Conservation (phyloP, 2,113 vertebrate species). For the Ictalurus furcatus region DNA sequence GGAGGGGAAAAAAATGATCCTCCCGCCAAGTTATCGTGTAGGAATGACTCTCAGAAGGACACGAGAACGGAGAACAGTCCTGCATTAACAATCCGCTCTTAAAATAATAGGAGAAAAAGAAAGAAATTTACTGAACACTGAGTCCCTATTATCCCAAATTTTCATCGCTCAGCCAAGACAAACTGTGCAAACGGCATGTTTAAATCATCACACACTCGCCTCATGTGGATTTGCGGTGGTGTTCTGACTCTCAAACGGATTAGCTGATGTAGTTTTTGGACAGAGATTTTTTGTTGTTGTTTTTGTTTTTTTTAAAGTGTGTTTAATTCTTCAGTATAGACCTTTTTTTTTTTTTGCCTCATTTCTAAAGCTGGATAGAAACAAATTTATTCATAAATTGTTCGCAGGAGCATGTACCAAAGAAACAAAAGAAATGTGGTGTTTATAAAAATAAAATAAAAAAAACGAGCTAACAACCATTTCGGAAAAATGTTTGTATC, state of each 20-base stretch:
- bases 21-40: not conserved
- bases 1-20: not conserved
- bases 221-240: not conserved
- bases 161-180: constrained; percentile 2
- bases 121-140: not conserved
- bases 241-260: not conserved
- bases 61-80: not conserved
- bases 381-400: not conserved
- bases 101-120: not conserved
- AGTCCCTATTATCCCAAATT: constrained; percentile 1
- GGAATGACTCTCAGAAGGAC: not conserved
- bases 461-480: not conserved
- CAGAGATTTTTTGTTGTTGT: not conserved
- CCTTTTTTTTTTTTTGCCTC: not conserved
- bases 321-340: not conserved
- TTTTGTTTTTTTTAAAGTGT: not conserved
- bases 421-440: not conserved
- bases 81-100: not conserved
- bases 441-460: too few species aligned
- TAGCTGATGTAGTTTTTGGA: not conserved
- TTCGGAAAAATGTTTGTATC: not conserved
- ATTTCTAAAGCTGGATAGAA: not conserved
- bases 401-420: too few species aligned
- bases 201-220: constrained; percentile 9
- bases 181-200: not conserved